Evolutionary conservation across 2,113 vertebrate species (phyloP).

Genomic region (Cepphus grylle): DNA sequence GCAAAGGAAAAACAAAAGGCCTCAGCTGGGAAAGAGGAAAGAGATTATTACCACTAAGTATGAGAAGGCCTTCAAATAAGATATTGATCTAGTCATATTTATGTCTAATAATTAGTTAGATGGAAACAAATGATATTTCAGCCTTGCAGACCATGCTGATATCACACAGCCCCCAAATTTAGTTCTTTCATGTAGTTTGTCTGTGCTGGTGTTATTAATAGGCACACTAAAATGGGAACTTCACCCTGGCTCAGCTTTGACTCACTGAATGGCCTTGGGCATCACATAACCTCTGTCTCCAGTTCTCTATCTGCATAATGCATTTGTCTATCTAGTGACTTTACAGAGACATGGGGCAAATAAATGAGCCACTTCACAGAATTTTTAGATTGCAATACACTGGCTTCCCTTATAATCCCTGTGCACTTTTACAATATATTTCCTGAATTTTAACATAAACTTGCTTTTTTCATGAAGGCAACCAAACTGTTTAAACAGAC

Average conservation of each 20-base stretch:
- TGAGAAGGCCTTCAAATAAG: neutral
- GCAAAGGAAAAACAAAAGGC: neutral
- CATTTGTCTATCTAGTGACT: constrained; percentile 16
- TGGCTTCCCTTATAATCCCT: neutral
- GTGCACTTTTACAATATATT: neutral
- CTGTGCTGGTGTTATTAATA: constrained; percentile 42
- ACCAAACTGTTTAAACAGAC: neutral
- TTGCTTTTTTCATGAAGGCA: neutral
- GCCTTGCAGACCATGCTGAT: neutral
- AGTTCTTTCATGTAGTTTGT: constrained; percentile 26
- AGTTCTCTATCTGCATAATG: constrained; percentile 25
- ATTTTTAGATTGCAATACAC: neutral
- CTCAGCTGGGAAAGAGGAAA: neutral
- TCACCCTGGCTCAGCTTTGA: constrained; percentile 37
- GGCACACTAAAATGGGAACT: constrained; percentile 42
- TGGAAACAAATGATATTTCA: neutral
- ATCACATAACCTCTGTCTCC: constrained; percentile 56
- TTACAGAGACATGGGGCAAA: constrained; percentile 6
- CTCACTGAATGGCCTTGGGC: constrained; percentile 54
- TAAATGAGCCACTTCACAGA: constrained; percentile 11
- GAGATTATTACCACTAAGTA: neutral
- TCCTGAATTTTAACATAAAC: neutral
- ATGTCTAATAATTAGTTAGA: neutral
- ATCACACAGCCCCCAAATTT: neutral
- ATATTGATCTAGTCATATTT: neutral